phyloP scores from a whole-genome alignment of 2,113 vertebrate genomes.

The Takifugu bimaculatus region DNA sequence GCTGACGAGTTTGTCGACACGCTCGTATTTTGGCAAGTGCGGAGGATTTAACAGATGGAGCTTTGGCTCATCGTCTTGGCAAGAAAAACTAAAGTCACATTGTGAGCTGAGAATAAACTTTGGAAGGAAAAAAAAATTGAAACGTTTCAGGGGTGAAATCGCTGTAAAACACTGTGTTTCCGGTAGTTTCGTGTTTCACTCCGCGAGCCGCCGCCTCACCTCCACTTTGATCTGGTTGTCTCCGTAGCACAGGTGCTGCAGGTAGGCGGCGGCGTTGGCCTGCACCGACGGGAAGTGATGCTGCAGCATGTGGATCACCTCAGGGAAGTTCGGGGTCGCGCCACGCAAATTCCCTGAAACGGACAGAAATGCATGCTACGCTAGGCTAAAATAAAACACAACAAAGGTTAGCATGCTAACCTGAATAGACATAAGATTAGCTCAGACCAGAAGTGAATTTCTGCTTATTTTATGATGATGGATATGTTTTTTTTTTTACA shows the following conservation, averaged over 20 bases:
- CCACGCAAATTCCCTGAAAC: slow-evolving; percentile 81
- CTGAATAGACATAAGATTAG: too few relatives aligned
- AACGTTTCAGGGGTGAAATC: background rate
- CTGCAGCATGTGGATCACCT: slow-evolving; percentile 85
- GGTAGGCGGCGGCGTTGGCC: slow-evolving; percentile 92
- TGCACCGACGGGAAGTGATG: slow-evolving; percentile 92
- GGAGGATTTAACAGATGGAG: slow-evolving; percentile 51
- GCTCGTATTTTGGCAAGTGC: background rate
- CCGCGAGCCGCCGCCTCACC: slow-evolving; percentile 51
- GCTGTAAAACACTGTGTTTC: too few relatives aligned
- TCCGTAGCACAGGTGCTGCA: slow-evolving; percentile 97
- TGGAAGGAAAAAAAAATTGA: background rate
- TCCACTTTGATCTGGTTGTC: slow-evolving; percentile 93
- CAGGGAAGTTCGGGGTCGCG: slow-evolving; percentile 91
- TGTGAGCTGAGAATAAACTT: slow-evolving; percentile 24
- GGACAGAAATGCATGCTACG: too few relatives aligned
- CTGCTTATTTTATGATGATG: too few relatives aligned
- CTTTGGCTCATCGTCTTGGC: slow-evolving; percentile 30
- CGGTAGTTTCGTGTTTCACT: background rate
- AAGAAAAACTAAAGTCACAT: slow-evolving; percentile 4
- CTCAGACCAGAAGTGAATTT: too few relatives aligned
- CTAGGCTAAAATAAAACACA: too few relatives aligned
- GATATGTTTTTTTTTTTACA: too few relatives aligned
- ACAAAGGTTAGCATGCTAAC: too few relatives aligned
- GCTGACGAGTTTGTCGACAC: background rate